Base-by-base conservation (phyloP, 2,113 vertebrate genomes). In the Passerina amoena region DNA sequence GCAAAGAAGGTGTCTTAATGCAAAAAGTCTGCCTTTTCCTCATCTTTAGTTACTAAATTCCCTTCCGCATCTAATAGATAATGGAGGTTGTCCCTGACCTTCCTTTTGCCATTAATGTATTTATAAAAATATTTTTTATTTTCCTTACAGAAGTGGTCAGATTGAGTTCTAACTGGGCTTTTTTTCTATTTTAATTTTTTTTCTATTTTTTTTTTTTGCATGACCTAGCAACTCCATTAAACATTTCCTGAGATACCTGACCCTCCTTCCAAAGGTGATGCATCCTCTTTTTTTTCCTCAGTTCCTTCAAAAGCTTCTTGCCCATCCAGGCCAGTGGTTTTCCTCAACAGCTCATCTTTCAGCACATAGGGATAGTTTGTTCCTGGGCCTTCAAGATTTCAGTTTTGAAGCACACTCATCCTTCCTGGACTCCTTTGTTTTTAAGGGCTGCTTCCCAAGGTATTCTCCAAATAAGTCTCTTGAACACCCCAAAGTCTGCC, bases 291-390 rank as follows among this genome's bases (percentile, higher is more conserved):
- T 70, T 65, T 45, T 11, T 4, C 38, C 33, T 27, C 27, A 45
- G 40, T 6, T 72, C 22, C 14, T 64, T 45, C 38, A 72, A 63
- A 63, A 83, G 13, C 22, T 71, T 11, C 38, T 53, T 72, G 13
- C 7, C 18, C 11, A 54, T 54, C 28, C 33, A 54, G 47, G 57
- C 18, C 4, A 9, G 33, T 27, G 4, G 4, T 72, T 54, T 53
- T 63, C 38, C 22, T 72, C 1, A 0, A 33, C 7, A 4, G 38
- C n/a, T 54, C 9, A 13, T 38, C n/a, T 64, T 72, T 72, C 1
- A 0, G 40, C 40, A 33, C 14, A 27, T 0, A 45, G 40, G 33
- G 13, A 37, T 27, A 33, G 11, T 63, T 47, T 63, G 11, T 45
- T 72, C 22, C 18, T 17, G 7, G 45, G 57, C 27, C 38, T 4